Base-by-base conservation (phyloP, 2,113 vertebrate species). In the Hypocryptadius cinnamomeus region DNA sequence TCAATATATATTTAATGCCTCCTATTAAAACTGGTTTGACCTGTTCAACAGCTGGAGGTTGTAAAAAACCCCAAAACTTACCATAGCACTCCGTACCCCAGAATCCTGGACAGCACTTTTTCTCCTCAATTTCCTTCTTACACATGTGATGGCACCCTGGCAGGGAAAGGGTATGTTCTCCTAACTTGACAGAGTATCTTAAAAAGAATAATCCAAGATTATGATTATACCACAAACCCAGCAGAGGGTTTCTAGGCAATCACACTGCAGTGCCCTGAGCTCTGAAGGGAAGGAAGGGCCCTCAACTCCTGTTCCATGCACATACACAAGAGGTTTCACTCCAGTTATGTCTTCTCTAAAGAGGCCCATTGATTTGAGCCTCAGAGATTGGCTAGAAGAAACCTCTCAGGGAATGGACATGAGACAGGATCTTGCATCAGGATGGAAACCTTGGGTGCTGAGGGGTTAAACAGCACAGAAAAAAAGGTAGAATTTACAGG, bases 61-160 rank as follows among this genome's bases (percentile, higher is more conserved):
- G 4, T 16, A 53, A 69, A 78, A 70, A 53, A 37, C 10, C 6
- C 4, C 76, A 59, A 61, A 42, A 95, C 98, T 98, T 97, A 99
- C 99, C 94, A 6, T 98, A 97, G 93, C 99, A 99, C 54, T 98
- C 94, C 0, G 98, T 96, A 15, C 99, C 99, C 98, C 98, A 99
- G 94, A 98, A 98, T 71, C 98, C 97, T 9, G 98, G 96, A 89
- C 99, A 99, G 95, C 99, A 99, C 30, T 64, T 92, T n/a, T 96
- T 98, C 78, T 98, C 87, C 22, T 97, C 96, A 80, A 92, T 71
- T 3, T 92, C 94, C 79, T 96, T 98, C 77, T 91, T 96, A 91
- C 99, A 99, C 20, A 79, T 23, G 35, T 97, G 97, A 30, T 93
- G 96, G 93, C 99, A 99, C 37, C 99, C 99, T 2, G 79, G 50